phyloP scores from a whole-genome alignment of 2,797 vertebrate species.

The Siniperca scherzeri region DNA sequence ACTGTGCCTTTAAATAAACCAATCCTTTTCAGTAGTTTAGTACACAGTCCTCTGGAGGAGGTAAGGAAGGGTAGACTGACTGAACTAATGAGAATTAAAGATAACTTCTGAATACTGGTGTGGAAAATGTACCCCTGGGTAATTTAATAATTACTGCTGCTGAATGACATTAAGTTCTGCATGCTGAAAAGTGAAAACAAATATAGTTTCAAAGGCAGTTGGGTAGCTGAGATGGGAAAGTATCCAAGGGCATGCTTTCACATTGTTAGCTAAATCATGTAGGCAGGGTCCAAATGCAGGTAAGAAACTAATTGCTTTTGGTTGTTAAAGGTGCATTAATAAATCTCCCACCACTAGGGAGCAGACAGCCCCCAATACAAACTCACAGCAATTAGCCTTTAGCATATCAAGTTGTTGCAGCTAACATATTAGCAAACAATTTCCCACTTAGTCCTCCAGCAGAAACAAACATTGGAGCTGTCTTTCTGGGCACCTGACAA shows the following conservation, averaged over 20 bases:
- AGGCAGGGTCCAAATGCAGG: not conserved
- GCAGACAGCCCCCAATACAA: not conserved
- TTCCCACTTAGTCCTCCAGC: not conserved
- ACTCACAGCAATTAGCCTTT: slow-evolving; percentile 3
- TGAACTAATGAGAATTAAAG: slow-evolving; percentile 12
- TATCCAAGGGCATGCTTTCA: slow-evolving; percentile 8
- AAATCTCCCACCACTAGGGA: not conserved
- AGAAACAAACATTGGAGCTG: not conserved
- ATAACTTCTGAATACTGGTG: not conserved
- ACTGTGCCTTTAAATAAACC: slow-evolving; percentile 1
- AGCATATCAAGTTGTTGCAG: not conserved
- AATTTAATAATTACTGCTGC: slow-evolving; percentile 12
- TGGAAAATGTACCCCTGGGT: slow-evolving; percentile 17
- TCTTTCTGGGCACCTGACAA: not conserved
- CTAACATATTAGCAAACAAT: not conserved
- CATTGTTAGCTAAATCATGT: not conserved
- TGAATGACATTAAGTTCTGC: not conserved
- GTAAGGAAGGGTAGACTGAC: not conserved
- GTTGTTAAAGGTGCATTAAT: slow-evolving; percentile 20
- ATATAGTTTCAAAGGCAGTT: slow-evolving; percentile 1
- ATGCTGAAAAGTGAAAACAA: not conserved
- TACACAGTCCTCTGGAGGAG: not conserved
- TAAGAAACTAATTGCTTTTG: slow-evolving; percentile 24
- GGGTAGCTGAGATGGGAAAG: not conserved
- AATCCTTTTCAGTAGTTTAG: not conserved